phyloP scores from a whole-genome alignment of 2,113 vertebrate species.

The Lamprologus speciosus region DNA sequence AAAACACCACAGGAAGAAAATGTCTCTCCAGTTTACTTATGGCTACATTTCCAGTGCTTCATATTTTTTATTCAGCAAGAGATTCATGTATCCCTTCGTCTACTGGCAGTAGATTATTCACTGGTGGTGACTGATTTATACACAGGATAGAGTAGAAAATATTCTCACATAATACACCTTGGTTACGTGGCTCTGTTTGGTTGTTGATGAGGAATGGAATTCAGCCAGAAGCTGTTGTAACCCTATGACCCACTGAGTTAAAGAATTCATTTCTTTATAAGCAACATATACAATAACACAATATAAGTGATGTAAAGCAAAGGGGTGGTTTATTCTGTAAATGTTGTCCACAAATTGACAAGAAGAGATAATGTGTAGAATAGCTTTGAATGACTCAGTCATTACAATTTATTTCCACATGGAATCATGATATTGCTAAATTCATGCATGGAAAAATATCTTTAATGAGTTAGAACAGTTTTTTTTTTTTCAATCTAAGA shows the following conservation, averaged over 20 bases:
- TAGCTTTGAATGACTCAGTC: not conserved
- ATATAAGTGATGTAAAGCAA: not conserved
- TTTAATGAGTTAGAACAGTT: not conserved
- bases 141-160: not conserved
- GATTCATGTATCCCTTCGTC: not conserved
- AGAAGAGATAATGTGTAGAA: not conserved
- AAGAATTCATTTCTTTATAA: not conserved
- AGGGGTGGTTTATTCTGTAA: not conserved
- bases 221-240: conserved; percentile 1
- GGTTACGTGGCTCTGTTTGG: not conserved
- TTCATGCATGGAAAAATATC: not conserved
- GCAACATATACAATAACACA: not conserved
- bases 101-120: conserved; percentile 18
- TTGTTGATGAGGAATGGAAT: not conserved
- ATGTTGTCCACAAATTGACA: not conserved
- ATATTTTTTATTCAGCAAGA: not conserved
- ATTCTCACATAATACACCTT: not conserved
- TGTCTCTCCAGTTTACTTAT: not conserved
- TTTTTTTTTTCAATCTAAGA: not conserved
- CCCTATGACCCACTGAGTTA: not conserved
- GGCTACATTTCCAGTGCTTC: not conserved
- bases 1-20: not conserved
- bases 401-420: not conserved
- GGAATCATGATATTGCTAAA: not conserved
- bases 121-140: conserved; percentile 7